Percentiles rank a stretch among this genome's conserved stretches.
Evolutionary conservation across 2,113 vertebrate genomes (phyloP).

Genomic region (Cryptoleucopteryx plumbea): DNA sequence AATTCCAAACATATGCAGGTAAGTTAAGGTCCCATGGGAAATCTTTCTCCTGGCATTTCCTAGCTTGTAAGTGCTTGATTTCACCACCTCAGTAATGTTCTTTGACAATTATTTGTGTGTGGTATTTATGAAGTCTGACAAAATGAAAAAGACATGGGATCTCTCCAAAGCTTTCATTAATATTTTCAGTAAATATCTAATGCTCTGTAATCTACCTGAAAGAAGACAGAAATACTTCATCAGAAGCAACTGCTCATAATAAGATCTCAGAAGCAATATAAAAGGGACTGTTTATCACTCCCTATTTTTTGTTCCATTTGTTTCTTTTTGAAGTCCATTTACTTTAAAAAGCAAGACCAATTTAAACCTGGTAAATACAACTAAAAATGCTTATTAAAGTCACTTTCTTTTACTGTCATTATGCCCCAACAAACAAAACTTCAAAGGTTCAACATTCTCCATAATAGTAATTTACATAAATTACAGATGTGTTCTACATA

Average conservation of each 20-base stretch:
- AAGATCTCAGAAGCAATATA: neutral
- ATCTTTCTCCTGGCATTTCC: neutral
- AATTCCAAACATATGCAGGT: neutral
- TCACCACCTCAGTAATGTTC: neutral
- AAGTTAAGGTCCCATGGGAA: neutral
- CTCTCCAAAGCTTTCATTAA: neutral
- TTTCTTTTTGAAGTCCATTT: neutral
- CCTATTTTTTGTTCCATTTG: neutral
- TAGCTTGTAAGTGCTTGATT: neutral
- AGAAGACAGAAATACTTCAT: neutral
- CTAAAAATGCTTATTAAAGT: slow-evolving; percentile 14
- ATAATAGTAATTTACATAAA: slow-evolving; percentile 43
- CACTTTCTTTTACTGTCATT: neutral
- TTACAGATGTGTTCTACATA: neutral
- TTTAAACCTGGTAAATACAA: neutral
- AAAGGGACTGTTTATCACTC: neutral
- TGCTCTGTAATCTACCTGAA: neutral
- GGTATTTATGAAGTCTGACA: neutral
- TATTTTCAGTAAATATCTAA: neutral
- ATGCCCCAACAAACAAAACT: neutral
- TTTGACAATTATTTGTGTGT: neutral
- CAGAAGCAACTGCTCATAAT: neutral
- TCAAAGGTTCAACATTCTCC: neutral
- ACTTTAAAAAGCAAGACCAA: neutral
- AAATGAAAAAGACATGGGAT: neutral